phyloP scores from a whole-genome alignment of 2,888 invertebrate genomes.

The Netelia inedita region DNA sequence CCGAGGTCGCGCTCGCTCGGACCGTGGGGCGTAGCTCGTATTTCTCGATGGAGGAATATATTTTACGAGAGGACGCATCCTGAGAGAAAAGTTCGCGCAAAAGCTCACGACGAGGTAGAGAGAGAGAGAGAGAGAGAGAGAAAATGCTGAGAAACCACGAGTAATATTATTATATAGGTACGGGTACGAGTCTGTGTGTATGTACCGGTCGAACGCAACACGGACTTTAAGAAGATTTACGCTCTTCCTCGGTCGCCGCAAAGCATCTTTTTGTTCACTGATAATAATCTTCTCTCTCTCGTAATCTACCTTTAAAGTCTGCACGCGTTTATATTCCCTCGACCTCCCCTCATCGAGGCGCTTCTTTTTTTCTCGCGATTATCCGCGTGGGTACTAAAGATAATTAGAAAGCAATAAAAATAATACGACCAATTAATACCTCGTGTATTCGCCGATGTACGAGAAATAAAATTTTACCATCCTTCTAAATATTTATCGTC shows the following conservation, averaged over 20 bases:
- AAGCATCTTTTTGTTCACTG: slow-evolving; percentile 33
- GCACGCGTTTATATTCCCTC: slow-evolving; percentile 16
- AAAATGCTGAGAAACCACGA: slow-evolving; percentile 25
- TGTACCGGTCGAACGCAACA: slow-evolving; percentile 47
- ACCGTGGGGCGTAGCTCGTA: slow-evolving; percentile 62
- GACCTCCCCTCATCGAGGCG: background rate
- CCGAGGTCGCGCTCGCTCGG: slow-evolving; percentile 22
- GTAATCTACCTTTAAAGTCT: slow-evolving; percentile 48
- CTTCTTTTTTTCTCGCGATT: slow-evolving; percentile 1
- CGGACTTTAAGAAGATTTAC: slow-evolving; percentile 62
- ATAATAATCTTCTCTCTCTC: slow-evolving; percentile 50
- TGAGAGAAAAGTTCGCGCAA: slow-evolving; percentile 43
- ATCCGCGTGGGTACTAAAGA: slow-evolving; percentile 5
- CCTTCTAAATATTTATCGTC: too few species aligned
- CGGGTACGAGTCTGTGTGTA: background rate
- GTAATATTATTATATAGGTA: slow-evolving; percentile 4
- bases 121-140: slow-evolving; percentile 17
- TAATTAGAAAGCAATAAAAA: slow-evolving; percentile 45
- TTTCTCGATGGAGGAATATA: slow-evolving; percentile 62
- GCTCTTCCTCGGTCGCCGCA: slow-evolving; percentile 51
- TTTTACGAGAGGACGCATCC: slow-evolving; percentile 60
- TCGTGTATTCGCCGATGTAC: background rate
- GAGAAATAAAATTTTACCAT: too few species aligned
- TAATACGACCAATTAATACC: slow-evolving; percentile 23
- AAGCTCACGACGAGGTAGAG: slow-evolving; percentile 15